Evolutionary conservation across 2,888 invertebrate genomes (phyloP), one percentile per base, ranked within the genome.

Genomic region (Drosophila fulvimacula): DNA sequence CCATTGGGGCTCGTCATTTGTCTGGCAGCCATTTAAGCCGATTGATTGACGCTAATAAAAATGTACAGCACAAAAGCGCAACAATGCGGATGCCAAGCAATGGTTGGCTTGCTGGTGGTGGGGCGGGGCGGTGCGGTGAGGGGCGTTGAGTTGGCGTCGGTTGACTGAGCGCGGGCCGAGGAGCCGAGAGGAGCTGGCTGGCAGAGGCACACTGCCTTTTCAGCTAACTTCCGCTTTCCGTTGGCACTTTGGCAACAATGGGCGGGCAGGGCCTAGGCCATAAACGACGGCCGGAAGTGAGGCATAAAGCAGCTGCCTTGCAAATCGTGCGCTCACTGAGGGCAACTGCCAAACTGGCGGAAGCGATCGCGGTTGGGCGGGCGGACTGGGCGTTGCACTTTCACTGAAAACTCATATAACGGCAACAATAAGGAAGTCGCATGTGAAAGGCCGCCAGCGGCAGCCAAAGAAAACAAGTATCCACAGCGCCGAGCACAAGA

Each of bases 1-100:
- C 52, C 19, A 15, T 6, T 24, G 36, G 27, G 36, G 59, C 48
- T 61, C 59, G 44, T 66, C 67, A 78, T 36, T 57, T 48, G 73
- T 53, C 46, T 49, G 76, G 66, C 71, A 71, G 76, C 48, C 61
- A 67, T 70, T 77, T 67, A 77, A 77, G 77, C 72, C 81, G 77
- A 89, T 82, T 82, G 82, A 82, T 82, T 82, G 84, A 78, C 82
- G 88, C 81, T 82, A 89, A 82, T 82, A 82, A 82, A 89, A 83
- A 67, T 78, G 79, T 77, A 63, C 77, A 79, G 72, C 83, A 81
- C 67, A 82, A 70, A 49, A 51, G 62, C 64, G 61, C 72, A 82
- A 88, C 82, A 88, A 88, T 81, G 84, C 68, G 59, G 51, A 61
- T 67, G 42, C 24, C 57, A 41, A 30, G 46, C 32, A 41, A n/a